Evolutionary conservation across 2,797 vertebrate genomes (phyloP).

Genomic region (Ibycter americanus): DNA sequence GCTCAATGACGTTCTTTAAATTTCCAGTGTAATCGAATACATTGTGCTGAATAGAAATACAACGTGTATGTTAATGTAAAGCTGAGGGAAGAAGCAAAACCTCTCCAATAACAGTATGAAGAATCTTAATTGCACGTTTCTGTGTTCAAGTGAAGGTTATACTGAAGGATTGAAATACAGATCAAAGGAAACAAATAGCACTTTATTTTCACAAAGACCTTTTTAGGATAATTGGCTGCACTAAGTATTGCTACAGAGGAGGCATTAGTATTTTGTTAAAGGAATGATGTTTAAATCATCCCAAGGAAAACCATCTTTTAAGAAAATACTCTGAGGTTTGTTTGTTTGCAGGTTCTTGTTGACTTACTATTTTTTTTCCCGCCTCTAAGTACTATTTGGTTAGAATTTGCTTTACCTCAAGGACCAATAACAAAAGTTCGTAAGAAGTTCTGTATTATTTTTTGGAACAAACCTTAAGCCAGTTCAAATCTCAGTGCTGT

Average conservation of each 20-base stretch:
- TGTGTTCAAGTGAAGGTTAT: background rate
- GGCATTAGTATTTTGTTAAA: background rate
- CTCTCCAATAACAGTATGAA: background rate
- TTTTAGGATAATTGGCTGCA: constrained; percentile 15
- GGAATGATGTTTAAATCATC: background rate
- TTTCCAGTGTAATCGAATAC: background rate
- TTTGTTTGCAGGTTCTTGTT: background rate
- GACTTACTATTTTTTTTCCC: background rate
- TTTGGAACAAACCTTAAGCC: background rate
- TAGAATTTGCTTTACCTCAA: background rate
- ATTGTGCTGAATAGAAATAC: background rate
- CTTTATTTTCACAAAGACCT: constrained; percentile 62
- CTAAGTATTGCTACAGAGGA: background rate
- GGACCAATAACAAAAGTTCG: background rate
- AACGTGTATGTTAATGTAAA: background rate
- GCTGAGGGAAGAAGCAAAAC: background rate
- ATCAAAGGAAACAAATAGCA: constrained; percentile 60
- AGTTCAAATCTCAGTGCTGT: background rate
- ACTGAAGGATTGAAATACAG: background rate
- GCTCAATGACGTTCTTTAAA: background rate
- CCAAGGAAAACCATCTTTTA: background rate
- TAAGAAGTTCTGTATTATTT: background rate
- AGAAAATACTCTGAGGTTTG: background rate
- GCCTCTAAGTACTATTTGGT: background rate
- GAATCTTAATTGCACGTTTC: background rate